phyloP scores from a whole-genome alignment of 2,888 invertebrate species.

The Oegoconia quadripuncta region DNA sequence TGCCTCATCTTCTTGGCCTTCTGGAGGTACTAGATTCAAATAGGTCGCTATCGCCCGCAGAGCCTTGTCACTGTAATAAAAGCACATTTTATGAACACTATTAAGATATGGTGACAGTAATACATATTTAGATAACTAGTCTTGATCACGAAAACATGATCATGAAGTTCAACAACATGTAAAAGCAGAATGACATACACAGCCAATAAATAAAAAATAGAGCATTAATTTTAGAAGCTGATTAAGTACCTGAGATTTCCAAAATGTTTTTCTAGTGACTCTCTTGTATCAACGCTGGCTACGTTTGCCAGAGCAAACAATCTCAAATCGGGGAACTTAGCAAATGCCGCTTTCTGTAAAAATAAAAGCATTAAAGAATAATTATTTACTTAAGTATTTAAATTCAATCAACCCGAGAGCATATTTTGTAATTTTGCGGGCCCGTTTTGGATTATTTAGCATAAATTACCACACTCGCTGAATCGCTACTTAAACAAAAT shows the following conservation, averaged over 20 bases:
- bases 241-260: conserved; percentile 80
- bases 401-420: too few relatives aligned
- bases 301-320: conserved; percentile 96
- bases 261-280: conserved; percentile 91
- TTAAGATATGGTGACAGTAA: too few relatives aligned
- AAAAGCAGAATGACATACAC: background rate
- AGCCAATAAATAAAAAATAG: too few relatives aligned
- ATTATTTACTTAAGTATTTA: too few relatives aligned
- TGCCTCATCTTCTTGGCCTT: conserved; percentile 82
- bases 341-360: conserved; percentile 92
- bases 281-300: conserved; percentile 95
- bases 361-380: conserved; percentile 6
- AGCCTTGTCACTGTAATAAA: conserved; percentile 79
- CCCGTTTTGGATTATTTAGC: too few relatives aligned
- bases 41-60: conserved; percentile 92
- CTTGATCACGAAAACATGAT: too few relatives aligned
- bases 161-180: too few relatives aligned
- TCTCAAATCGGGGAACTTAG: conserved; percentile 91
- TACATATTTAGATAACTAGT: too few relatives aligned
- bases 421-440: too few relatives aligned
- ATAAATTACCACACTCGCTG: too few relatives aligned
- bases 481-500: too few relatives aligned
- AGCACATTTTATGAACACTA: background rate
- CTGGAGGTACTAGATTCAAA: conserved; percentile 90
- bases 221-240: background rate